Evolutionary conservation across 2,797 vertebrate species (phyloP).

Genomic region (Tarsius wallacei): DNA sequence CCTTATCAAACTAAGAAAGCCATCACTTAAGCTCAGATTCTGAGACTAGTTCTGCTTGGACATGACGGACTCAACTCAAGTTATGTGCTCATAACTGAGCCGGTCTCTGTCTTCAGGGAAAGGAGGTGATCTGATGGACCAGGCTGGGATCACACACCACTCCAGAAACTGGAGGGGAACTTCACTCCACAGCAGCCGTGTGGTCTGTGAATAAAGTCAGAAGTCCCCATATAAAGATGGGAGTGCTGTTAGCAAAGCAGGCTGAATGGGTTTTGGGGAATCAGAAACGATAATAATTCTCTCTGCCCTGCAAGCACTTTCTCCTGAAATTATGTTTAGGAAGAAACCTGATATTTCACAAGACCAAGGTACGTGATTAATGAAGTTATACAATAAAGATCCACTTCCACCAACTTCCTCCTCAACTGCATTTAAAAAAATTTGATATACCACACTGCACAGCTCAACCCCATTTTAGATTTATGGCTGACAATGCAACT

Average conservation of each 20-base stretch:
- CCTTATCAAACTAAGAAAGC: not conserved
- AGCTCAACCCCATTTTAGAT: not conserved
- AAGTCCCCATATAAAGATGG: not conserved
- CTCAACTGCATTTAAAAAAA: not conserved
- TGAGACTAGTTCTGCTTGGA: not conserved
- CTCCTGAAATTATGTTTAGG: not conserved
- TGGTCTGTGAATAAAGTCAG: not conserved
- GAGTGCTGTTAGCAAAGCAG: not conserved
- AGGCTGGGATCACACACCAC: not conserved
- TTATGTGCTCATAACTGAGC: not conserved
- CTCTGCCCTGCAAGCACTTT: not conserved
- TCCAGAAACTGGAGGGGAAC: not conserved
- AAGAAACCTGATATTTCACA: constrained; percentile 9
- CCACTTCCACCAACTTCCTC: not conserved
- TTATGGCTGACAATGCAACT: constrained; percentile 10
- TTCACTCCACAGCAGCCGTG: not conserved
- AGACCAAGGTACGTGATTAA: not conserved
- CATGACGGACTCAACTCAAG: not conserved
- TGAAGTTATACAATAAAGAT: not conserved
- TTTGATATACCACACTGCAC: not conserved
- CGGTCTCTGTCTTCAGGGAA: not conserved
- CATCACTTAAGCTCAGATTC: not conserved
- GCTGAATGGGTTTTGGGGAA: not conserved
- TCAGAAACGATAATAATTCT: not conserved
- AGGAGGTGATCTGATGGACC: not conserved